Base-by-base conservation (phyloP, 1,140 invertebrate genomes). In the Solen grandis region DNA sequence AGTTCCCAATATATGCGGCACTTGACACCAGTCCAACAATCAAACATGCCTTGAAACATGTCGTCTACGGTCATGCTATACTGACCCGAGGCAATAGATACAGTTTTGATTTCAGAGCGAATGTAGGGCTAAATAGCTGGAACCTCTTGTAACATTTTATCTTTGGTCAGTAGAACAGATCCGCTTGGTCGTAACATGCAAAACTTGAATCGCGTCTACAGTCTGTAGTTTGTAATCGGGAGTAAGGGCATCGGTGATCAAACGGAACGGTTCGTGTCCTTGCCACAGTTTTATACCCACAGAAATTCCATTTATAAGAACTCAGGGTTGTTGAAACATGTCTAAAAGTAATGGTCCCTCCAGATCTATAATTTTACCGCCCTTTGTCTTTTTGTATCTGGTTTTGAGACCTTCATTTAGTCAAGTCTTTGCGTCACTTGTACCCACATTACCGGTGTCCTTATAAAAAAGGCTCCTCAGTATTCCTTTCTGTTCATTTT, bases 321-420 rank as follows among this genome's bases (percentile, higher is more conserved):
- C 8, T 36, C 10, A 36, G 16, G 57, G 29, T 29, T 82, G 80
- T 65, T 76, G 72, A 82, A 82, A 76, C 4, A 82, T 0, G 27
- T 82, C 80, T n/a, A 75, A 46, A 25, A 57, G 54, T 25, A 82
- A 25, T n/a, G 72, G 65, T 16, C 72, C 66, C 35, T 63, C 80
- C 65, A 76, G 25, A n/a, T 82, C 80, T 25, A 76, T 14, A 14
- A 82, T 41, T 19, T 54, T 52, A 10, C 80, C 70, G 27, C 70
- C 66, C 25, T 25, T 19, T 19, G 66, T 76, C 33, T 52, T 33
- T 13, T 19, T 70, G 33, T n/a, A 76, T 41, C 80, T 57, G 8
- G 14, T 5, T n/a, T 38, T 55, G 22, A 70, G 41, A n/a, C 46
- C 72, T 1, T 38, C 8, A 33, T 82, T 82, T 5, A 13, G 0